Evolutionary conservation across 2,797 vertebrate species (phyloP), one percentile per base, ranked within the genome.

Genomic region (Sebastes trivittatus): DNA sequence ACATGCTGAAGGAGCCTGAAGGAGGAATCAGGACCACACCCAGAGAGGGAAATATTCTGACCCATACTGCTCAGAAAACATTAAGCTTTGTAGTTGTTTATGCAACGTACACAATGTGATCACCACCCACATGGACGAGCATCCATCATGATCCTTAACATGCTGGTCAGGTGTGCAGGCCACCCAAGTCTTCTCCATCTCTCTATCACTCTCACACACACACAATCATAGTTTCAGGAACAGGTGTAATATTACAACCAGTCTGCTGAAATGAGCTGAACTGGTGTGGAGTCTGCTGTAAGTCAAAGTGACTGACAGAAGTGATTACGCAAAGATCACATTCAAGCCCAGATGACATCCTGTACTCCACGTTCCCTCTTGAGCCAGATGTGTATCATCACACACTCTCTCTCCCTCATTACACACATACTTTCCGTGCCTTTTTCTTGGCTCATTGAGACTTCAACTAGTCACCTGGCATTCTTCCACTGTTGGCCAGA

Each of bases 361-460:
- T 86, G 52, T 25, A 58, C 70, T 74, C 81, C 25, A 84, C 77
- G 10, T 32, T 77, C 77, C 63, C 18, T 42, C 65, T 46, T 30
- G 20, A 68, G 34, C 81, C 92, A 90, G 75, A 91, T 87, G 88
- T 86, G 62, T 55, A 77, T 86, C 67, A 67, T 78, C 73, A 70
- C 72, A 5, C 29, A 5, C 64, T 72, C 6, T 38, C 61, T 36
- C 61, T 65, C 73, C 77, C 73, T 88, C 78, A 87, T 90, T 88
- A 77, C 81, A 91, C 77, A 76, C 82, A 88, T 89, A 87, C 69
- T 89, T 89, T 90, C 82, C 58, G 0, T 72, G 72, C 84, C 13
- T 85, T 80, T 80, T 86, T 81, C 75, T 86, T 87, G 81, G 71
- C 74, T 90, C 79, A 79, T 77, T 82, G 72, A 90, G 80, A 80